Percentiles rank a stretch among this genome's conserved stretches.
These are phyloP conservation scores for Tetramorium alpestre DNA, from an alignment of 1,140 invertebrate genomes.

Conservation along the genomic window DNA sequence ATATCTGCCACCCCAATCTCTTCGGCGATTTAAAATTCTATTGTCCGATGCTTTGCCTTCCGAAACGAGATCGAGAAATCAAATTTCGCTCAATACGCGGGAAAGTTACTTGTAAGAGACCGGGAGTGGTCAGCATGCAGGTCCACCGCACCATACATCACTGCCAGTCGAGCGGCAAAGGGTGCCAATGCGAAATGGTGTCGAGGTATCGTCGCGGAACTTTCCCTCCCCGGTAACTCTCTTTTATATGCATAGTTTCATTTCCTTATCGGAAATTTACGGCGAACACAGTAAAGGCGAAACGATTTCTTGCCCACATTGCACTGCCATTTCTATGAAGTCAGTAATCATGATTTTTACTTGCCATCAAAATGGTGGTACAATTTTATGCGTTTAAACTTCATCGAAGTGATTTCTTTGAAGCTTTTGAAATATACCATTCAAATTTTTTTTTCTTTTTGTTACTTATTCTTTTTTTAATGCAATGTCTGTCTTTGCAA, in stretches of 20 bases:
- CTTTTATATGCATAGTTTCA: conserved; percentile 85
- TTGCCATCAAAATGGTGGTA: not conserved
- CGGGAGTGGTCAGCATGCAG: conserved; percentile 70
- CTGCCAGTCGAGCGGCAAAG: conserved; percentile 69
- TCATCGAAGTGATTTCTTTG: not conserved
- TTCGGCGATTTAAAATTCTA: conserved; percentile 45
- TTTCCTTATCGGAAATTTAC: conserved; percentile 83
- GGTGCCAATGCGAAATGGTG: conserved; percentile 78
- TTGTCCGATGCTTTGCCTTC: conserved; percentile 32
- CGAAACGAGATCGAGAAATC: conserved; percentile 46
- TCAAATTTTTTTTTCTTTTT: not conserved
- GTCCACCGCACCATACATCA: conserved; percentile 79
- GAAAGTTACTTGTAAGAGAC: conserved; percentile 23
- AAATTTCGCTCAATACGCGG: conserved; percentile 6
- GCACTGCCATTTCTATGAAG: not conserved
- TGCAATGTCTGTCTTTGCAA: not conserved
- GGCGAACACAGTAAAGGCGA: not conserved
- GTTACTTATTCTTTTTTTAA: not conserved
- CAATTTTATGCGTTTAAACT: not conserved
- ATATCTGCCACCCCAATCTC: not conserved
- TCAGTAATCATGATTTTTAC: not conserved
- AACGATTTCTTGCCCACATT: conserved; percentile 38
- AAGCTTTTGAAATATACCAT: not conserved
- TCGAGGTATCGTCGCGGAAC: conserved; percentile 73
- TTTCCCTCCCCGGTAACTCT: conserved; percentile 73